Conservation (phyloP, 2,113 vertebrate genomes). For the Gasterosteus nipponicus region DNA sequence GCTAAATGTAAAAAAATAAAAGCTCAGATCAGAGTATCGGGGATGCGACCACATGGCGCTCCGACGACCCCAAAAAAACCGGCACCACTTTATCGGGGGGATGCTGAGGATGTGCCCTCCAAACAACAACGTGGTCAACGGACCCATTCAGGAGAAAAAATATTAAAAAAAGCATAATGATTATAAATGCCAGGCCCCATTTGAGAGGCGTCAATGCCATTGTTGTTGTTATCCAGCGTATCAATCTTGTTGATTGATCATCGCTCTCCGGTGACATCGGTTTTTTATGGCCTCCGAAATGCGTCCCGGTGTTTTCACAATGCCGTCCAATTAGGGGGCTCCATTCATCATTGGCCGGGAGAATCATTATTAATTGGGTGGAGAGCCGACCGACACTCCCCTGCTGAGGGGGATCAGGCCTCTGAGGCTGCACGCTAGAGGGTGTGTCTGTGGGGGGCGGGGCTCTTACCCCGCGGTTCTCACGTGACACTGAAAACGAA, state of each 20-base stretch:
- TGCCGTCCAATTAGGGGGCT: slow-evolving; percentile 83
- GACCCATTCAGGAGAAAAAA: slow-evolving; percentile 71
- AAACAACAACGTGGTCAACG: slow-evolving; percentile 72
- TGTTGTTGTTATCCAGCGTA: slow-evolving; percentile 79
- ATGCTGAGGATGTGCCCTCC: slow-evolving; percentile 66
- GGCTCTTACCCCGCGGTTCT: background rate
- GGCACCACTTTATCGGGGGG: slow-evolving; percentile 48
- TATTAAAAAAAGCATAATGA: slow-evolving; percentile 73
- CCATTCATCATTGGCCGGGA: slow-evolving; percentile 81
- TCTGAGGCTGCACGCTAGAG: slow-evolving; percentile 47
- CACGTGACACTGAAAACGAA: background rate
- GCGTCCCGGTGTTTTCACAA: slow-evolving; percentile 83
- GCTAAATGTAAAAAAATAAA: background rate
- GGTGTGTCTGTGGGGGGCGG: slow-evolving; percentile 39
- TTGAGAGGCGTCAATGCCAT: slow-evolving; percentile 77
- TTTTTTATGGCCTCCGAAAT: slow-evolving; percentile 83
- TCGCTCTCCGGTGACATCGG: slow-evolving; percentile 73
- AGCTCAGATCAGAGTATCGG: slow-evolving; percentile 4
- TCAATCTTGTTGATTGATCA: slow-evolving; percentile 86
- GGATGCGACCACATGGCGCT: slow-evolving; percentile 30
- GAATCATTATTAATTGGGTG: slow-evolving; percentile 84
- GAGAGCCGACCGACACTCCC: slow-evolving; percentile 77
- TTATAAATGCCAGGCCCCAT: slow-evolving; percentile 78
- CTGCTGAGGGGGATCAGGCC: slow-evolving; percentile 71
- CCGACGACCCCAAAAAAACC: slow-evolving; percentile 24